phyloP scores from a whole-genome alignment of 2,797 vertebrate genomes.

The Ctenochaetus hawaiiensis region DNA sequence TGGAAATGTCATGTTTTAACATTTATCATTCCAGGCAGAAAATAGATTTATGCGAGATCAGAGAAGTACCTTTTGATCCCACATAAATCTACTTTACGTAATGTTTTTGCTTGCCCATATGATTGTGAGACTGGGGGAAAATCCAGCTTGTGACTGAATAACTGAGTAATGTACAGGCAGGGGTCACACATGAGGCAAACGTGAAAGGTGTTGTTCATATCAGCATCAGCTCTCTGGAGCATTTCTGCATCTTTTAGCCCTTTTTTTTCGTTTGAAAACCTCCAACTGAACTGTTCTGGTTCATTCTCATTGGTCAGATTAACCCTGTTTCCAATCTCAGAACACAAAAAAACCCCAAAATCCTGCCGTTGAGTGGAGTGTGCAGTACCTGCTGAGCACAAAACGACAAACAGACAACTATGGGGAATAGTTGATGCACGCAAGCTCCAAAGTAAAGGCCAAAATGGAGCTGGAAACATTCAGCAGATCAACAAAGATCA shows the following conservation, averaged over 20 bases:
- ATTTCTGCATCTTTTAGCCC: background rate
- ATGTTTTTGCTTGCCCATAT: background rate
- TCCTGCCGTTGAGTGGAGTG: no score
- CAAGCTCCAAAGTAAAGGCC: background rate
- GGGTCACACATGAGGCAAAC: background rate
- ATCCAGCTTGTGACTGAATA: background rate
- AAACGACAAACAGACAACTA: no score
- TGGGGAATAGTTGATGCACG: no score
- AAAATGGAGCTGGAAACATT: background rate
- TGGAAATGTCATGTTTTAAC: conserved; percentile 9
- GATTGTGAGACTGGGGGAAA: no score
- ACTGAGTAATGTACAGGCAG: background rate
- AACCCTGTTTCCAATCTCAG: background rate
- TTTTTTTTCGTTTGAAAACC: background rate
- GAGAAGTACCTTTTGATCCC: background rate
- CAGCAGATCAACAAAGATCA: no score
- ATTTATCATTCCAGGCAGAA: background rate
- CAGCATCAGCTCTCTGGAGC: background rate
- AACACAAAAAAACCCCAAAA: background rate
- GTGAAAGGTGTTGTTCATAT: background rate
- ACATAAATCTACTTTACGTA: no score
- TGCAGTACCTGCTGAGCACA: no score
- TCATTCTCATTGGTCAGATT: background rate
- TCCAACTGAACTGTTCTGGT: conserved; percentile 1
- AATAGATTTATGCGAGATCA: background rate